Conservation (phyloP, 2,888 invertebrate genomes). For the Belgica antarctica region DNA sequence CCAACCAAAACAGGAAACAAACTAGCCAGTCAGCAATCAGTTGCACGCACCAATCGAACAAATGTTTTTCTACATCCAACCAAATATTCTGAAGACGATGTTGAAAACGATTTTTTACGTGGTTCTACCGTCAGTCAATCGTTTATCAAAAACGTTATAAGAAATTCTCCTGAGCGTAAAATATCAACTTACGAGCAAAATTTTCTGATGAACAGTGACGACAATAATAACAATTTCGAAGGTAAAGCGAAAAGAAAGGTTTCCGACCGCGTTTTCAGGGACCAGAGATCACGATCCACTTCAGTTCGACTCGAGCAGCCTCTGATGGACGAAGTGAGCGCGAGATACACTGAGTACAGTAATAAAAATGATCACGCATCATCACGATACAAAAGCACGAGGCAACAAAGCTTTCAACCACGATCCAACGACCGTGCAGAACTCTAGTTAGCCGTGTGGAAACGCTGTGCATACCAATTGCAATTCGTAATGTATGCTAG, state of each 20-base stretch:
- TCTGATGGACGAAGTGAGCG: conserved; percentile 29
- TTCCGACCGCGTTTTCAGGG: not conserved
- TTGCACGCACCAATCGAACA: too few relatives aligned
- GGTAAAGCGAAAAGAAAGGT: not conserved
- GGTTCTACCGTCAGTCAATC: conserved; percentile 54
- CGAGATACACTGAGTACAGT: conserved; percentile 29
- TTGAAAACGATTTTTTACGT: conserved; percentile 51
- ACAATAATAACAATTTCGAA: not conserved
- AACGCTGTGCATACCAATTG: too few relatives aligned
- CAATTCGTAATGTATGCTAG: too few relatives aligned
- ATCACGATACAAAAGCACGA: too few relatives aligned
- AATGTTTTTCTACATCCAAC: conserved; percentile 45
- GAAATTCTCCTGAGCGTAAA: conserved; percentile 42
- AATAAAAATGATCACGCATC: not conserved
- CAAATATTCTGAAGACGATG: conserved; percentile 45
- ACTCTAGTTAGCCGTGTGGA: conserved; percentile 28
- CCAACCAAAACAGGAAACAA: conserved; percentile 32
- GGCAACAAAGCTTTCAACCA: conserved; percentile 14
- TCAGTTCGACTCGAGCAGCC: not conserved
- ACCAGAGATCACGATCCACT: not conserved
- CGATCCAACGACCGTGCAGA: conserved; percentile 26
- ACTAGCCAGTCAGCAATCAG: not conserved
- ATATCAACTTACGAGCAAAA: conserved; percentile 42
- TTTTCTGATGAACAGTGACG: conserved; percentile 26
- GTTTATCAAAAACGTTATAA: conserved; percentile 52